Base-by-base conservation (phyloP, 2,113 vertebrate genomes). In the Eidolon helvum region DNA sequence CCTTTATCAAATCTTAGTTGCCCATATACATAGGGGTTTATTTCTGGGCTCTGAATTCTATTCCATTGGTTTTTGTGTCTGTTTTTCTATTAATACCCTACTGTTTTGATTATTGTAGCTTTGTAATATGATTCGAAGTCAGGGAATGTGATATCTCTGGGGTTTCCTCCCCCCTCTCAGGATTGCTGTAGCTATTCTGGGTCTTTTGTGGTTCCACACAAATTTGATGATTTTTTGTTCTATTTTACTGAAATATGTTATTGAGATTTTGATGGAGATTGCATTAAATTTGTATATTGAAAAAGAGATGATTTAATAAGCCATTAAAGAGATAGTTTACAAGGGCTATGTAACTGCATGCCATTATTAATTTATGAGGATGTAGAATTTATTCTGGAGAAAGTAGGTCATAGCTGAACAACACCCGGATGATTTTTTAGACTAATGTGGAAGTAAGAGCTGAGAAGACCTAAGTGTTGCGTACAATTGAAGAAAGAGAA, bases 241-340 rank as follows among this genome's bases (percentile, higher is more conserved):
- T 48, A 33, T 59, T 80, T 59, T 55, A 61, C 11, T 61, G 78
- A 59, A 59, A 82, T 30, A 43, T 61, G 16, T 28, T 26, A 21
- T 82, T 82, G 57, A 10, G 38, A 45, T 63, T 83, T 83, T 63
- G 38, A 11, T 63, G 79, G 18, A 10, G 28, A 21, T 45, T 63
- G 26, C 18, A 83, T 33, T 83, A 63, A 83, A 63, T 63, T 38
- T 43, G 18, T 33, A 33, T 83, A 33, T 83, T 61, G 10, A 87
- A 33, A 21, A 86, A 38, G 77, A 94, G 33, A 93, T 94, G 66
- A 96, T 59, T 94, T 91, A 96, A 86, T 92, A 59, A 90, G 4
- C 50, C 87, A 90, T 91, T 87, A 92, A 93, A 91, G 85, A 91
- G 87, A 77, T 88, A 87, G 63, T 87, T 94, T n/a, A 43, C 26